Conservation (phyloP, 2,797 vertebrate genomes). For the Gorsachius magnificus region DNA sequence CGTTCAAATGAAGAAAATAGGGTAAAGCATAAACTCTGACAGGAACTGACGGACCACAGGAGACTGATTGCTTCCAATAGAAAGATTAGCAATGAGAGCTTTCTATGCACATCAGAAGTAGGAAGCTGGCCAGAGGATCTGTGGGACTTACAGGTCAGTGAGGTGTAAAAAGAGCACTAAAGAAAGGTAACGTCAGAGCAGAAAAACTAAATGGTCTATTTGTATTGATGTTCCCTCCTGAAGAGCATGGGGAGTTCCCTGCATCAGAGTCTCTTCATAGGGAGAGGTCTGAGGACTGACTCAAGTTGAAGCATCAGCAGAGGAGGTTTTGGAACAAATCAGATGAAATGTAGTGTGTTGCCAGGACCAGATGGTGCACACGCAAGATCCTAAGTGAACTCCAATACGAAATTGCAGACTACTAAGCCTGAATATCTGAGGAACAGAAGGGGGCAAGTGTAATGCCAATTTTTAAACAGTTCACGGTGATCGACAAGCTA, state of each 20-base stretch:
- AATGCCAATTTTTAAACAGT: slow-evolving; percentile 42
- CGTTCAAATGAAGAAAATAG: neutral
- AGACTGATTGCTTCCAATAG: neutral
- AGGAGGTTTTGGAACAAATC: slow-evolving; percentile 3
- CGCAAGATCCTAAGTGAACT: neutral
- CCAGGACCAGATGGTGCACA: slow-evolving; percentile 55
- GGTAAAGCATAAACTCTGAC: neutral
- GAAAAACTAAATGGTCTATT: neutral
- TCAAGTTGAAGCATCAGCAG: slow-evolving; percentile 9
- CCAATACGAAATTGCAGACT: neutral
- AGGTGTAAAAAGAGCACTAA: neutral
- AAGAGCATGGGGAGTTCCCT: neutral
- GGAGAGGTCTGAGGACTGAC: neutral
- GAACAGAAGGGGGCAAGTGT: slow-evolving; percentile 43
- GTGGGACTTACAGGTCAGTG: neutral
- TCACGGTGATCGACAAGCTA: slow-evolving; percentile 5
- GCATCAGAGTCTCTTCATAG: neutral
- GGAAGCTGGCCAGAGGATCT: neutral
- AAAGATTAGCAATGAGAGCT: neutral
- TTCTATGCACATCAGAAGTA: neutral
- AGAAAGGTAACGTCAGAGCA: neutral
- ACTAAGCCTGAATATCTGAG: slow-evolving; percentile 29
- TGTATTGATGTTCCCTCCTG: slow-evolving; percentile 10
- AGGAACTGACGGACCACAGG: neutral
- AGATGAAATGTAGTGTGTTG: neutral